Percentiles rank a stretch among this genome's conserved stretches.
phyloP scores from a whole-genome alignment of 2,888 invertebrate genomes.

The Notocelia uddmanniana region DNA sequence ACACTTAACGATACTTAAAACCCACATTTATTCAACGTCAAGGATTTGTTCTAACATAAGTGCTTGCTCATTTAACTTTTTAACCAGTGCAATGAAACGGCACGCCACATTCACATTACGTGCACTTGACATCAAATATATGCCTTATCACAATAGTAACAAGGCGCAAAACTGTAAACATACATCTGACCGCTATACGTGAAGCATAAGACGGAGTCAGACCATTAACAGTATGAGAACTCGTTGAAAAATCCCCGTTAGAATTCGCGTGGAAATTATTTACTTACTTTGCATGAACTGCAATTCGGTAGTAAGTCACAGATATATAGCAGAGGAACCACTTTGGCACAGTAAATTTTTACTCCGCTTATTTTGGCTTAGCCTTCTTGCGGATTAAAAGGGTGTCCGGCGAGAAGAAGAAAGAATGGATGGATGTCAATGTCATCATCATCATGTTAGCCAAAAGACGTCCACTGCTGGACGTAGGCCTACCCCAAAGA shows the following conservation, averaged over 20 bases:
- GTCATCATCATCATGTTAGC: too few species aligned
- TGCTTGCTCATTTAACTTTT: background rate
- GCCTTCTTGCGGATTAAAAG: too few species aligned
- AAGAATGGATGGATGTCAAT: too few species aligned
- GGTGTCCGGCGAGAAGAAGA: too few species aligned
- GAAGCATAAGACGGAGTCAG: background rate
- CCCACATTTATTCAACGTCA: background rate
- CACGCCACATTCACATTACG: background rate
- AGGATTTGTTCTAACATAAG: background rate
- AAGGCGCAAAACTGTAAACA: too few species aligned
- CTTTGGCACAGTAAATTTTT: too few species aligned
- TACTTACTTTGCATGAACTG: conserved; percentile 27
- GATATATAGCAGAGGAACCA: background rate
- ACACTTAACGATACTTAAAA: too few species aligned
- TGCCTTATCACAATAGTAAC: too few species aligned
- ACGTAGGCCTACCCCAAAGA: too few species aligned
- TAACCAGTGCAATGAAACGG: background rate
- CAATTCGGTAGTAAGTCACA: background rate
- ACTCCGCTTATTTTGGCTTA: too few species aligned
- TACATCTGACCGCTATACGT: background rate
- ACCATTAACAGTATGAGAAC: background rate
- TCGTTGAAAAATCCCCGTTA: conserved; percentile 23
- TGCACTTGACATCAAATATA: background rate
- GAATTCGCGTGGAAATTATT: conserved; percentile 36
- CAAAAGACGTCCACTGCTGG: too few species aligned